Conservation (phyloP, 2,888 invertebrate species). For the Hirtodrosophila alboralis region DNA sequence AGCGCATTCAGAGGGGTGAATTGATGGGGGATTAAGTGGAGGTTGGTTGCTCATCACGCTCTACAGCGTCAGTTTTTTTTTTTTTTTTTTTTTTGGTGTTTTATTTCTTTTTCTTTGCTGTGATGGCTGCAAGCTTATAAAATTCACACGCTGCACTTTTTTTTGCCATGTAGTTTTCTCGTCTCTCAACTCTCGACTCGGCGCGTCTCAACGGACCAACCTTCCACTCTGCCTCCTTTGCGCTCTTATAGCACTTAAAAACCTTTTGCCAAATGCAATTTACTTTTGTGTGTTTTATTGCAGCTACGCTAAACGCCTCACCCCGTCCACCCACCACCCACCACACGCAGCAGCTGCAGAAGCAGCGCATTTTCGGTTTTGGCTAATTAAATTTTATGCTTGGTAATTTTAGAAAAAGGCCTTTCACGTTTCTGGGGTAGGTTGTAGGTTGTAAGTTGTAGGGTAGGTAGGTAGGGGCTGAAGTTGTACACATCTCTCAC, state of each 20-base stretch:
- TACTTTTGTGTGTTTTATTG: conserved; percentile 65
- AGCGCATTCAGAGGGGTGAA: conserved; percentile 39
- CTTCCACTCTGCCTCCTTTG: too few relatives aligned
- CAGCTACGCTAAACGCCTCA: conserved; percentile 19
- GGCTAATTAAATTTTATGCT: conserved; percentile 79
- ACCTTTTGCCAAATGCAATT: conserved; percentile 67
- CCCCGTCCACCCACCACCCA: neutral
- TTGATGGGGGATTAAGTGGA: neutral
- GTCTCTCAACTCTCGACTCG: conserved; percentile 13
- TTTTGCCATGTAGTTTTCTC: conserved; percentile 4
- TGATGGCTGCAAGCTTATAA: conserved; percentile 54
- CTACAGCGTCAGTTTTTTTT: conserved; percentile 27
- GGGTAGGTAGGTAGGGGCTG: neutral
- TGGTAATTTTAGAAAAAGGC: conserved; percentile 78
- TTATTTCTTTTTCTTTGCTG: too few relatives aligned
- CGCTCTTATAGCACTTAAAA: conserved; percentile 8
- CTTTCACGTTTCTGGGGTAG: conserved; percentile 39
- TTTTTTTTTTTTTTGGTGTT: too few relatives aligned
- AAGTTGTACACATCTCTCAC: conserved; percentile 37
- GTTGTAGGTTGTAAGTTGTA: neutral
- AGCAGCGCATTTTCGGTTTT: conserved; percentile 67
- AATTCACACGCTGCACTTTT: conserved; percentile 69
- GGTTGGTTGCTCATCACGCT: conserved; percentile 34
- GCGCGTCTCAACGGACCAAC: too few relatives aligned
- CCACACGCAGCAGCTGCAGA: conserved; percentile 23